These are phyloP conservation scores for Cerastoderma edule DNA, from an alignment of 2,888 invertebrate species.

Conservation along the genomic window DNA sequence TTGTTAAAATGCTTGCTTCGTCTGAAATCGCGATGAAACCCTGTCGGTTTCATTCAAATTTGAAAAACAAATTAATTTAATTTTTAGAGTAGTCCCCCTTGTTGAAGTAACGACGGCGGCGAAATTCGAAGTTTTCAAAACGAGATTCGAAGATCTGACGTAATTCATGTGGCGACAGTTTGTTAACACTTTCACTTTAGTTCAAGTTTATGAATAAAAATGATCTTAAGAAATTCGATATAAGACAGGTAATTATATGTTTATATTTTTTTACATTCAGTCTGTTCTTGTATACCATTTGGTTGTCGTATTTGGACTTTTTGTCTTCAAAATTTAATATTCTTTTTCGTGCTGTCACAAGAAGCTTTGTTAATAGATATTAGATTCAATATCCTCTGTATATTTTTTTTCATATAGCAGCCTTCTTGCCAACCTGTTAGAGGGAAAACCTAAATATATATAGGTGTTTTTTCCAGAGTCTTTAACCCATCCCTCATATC, in stretches of 20 bases:
- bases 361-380: background rate
- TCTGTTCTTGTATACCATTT: background rate
- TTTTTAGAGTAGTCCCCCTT: constrained; percentile 1
- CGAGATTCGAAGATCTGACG: background rate
- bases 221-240: too few species aligned
- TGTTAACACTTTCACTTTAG: background rate
- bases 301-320: background rate
- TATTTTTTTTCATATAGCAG: background rate
- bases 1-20: too few species aligned
- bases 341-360: background rate
- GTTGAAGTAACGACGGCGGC: background rate
- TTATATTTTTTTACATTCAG: background rate
- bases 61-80: too few species aligned
- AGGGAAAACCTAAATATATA: background rate
- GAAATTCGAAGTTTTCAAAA: constrained; percentile 7
- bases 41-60: too few species aligned
- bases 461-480: background rate
- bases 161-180: background rate
- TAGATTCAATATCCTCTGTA: background rate
- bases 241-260: too few species aligned
- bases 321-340: background rate
- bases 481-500: background rate
- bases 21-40: too few species aligned
- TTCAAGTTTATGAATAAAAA: background rate
- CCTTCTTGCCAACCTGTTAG: background rate